These are phyloP conservation scores for Pecten maximus DNA, from an alignment of 2,888 invertebrate genomes.

Conservation along the genomic window DNA sequence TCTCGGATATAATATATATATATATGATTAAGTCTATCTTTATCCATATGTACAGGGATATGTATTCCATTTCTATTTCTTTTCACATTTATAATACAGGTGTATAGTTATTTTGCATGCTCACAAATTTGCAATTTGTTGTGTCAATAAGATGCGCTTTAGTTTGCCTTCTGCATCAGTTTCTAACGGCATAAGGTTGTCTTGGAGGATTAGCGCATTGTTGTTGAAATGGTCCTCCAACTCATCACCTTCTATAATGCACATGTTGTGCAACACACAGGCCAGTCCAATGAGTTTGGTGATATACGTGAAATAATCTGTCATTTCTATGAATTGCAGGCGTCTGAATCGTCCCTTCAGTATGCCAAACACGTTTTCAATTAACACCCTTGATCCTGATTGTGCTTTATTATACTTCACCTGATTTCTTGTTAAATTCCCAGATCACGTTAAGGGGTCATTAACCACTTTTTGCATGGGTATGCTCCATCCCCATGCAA, in stretches of 20 bases:
- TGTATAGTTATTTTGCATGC: too few species aligned
- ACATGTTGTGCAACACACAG: conserved; percentile 59
- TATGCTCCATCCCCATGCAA: conserved; percentile 48
- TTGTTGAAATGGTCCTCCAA: conserved; percentile 49
- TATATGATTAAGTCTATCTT: too few species aligned
- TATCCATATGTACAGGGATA: too few species aligned
- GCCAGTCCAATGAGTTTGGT: conserved; percentile 50
- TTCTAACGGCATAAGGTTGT: neutral
- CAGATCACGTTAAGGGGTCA: conserved; percentile 47
- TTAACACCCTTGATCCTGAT: too few species aligned
- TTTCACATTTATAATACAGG: too few species aligned
- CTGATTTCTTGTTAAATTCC: too few species aligned
- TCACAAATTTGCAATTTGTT: neutral
- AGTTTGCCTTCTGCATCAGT: neutral
- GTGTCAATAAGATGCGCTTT: neutral
- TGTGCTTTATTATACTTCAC: too few species aligned
- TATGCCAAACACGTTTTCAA: conserved; percentile 49
- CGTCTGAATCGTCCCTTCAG: conserved; percentile 53
- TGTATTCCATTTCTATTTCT: too few species aligned
- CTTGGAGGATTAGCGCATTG: neutral
- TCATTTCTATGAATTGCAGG: conserved; percentile 47
- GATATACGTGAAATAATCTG: conserved; percentile 43
- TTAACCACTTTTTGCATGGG: conserved; percentile 35
- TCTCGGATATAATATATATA: too few species aligned
- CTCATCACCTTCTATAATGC: conserved; percentile 51